Base-by-base conservation (phyloP, 2,888 invertebrate species). In the Diachrysia chrysitis region DNA sequence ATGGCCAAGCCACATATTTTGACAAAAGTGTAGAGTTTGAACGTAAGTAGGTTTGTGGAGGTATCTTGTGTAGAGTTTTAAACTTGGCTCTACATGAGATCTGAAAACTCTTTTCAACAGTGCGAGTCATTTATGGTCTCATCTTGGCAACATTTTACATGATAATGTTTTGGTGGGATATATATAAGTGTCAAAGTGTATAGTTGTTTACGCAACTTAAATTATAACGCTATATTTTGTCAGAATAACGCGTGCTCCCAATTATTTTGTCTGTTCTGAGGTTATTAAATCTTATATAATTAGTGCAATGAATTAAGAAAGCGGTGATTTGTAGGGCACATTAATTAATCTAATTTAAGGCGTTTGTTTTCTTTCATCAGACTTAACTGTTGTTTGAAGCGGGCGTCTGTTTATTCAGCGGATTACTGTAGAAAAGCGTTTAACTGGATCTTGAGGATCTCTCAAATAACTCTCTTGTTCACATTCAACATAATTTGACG, bases 311-410 rank as follows among this genome's bases (percentile, higher is more conserved):
- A 70, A 66, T 70, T 58, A 63, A 42, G 53, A 29, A 53, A 19
- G 42, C 35, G 54, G 71, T 60, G 60, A 82, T 76, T 66, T 67
- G 69, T 61, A 58, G 56, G 23, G 51, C 42, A 59, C 65, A 63
- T 73, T 65, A 58, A 77, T 73, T 69, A 61, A 66, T 65, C 23
- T 75, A 70, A 79, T 79, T 79, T 75, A 79, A 76, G 58, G 25
- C 19, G 19, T 48, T 58, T 73, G 69, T 64, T 79, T 77, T 65
- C 56, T 80, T 72, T 80, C 66, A 80, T 71, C 66, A 59, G 58
- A 57, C 54, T 17, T 21, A 32, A 10, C 23, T 56, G 72, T 74
- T 74, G 61, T 64, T 64, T 37, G 60, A 80, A 65, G 55, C 55
- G 37, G 21, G 48, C 16, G 53, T 48, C 42, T 66, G 61, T 66